A percentile compares a stretch with the other conserved stretches of the same genome.
phyloP scores from a whole-genome alignment of 2,888 invertebrate species.

The Lysandra bellargus region DNA sequence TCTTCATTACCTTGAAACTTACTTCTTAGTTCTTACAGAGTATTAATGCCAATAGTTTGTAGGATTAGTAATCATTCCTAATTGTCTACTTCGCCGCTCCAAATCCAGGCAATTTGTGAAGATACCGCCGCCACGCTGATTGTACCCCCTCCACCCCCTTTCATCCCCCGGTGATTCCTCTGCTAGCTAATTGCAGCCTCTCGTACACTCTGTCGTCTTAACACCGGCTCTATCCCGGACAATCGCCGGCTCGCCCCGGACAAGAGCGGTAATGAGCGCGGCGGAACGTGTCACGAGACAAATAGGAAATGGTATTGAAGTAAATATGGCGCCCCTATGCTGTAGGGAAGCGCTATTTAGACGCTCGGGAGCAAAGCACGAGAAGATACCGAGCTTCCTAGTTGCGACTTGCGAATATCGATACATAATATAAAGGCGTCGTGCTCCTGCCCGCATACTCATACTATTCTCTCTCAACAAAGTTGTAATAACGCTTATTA shows the following conservation, averaged over 20 bases:
- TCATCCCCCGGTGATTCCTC: neutral
- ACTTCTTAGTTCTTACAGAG: too few species aligned
- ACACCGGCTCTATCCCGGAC: neutral
- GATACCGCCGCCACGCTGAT: neutral
- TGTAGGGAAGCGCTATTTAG: too few species aligned
- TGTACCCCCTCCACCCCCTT: neutral
- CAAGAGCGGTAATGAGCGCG: neutral
- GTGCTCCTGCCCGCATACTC: too few species aligned
- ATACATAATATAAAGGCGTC: too few species aligned
- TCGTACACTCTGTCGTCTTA: neutral
- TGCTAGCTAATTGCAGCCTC: neutral
- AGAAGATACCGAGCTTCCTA: too few species aligned
- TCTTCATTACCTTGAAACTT: too few species aligned
- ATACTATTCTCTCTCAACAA: too few species aligned
- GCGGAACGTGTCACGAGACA: neutral
- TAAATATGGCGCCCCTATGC: neutral
- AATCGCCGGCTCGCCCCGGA: too few species aligned
- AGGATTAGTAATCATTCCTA: neutral
- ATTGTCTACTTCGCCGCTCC: neutral
- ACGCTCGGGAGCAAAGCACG: too few species aligned
- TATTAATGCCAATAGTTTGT: neutral
- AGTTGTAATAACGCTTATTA: too few species aligned
- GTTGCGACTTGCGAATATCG: too few species aligned
- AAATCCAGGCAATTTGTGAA: neutral
- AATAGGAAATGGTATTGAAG: neutral